phyloP scores from a whole-genome alignment of 1,140 invertebrate species.

The Drosophila grimshawi region DNA sequence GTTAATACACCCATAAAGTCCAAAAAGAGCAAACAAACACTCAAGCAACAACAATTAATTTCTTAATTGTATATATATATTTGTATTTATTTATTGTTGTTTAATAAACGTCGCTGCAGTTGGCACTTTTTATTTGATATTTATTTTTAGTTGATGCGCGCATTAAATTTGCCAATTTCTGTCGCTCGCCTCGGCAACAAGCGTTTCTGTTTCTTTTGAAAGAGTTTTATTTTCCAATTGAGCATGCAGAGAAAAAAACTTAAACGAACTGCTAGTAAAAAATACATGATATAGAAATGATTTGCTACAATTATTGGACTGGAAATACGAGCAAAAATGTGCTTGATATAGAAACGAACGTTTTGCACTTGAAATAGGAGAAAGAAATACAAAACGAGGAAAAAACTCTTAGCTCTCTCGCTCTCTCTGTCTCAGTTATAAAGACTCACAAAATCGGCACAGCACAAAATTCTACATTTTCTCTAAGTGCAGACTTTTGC shows the following conservation, averaged over 20 bases:
- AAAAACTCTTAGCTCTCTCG: too few relatives aligned
- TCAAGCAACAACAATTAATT: constrained; percentile 37
- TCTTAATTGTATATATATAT: constrained; percentile 41
- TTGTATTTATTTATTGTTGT: constrained; percentile 59
- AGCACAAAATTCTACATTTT: too few relatives aligned
- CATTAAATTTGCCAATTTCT: constrained; percentile 71
- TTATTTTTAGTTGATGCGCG: constrained; percentile 78
- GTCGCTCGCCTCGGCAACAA: constrained; percentile 18
- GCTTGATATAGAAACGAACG: too few relatives aligned
- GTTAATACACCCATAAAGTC: constrained; percentile 59
- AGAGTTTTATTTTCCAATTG: constrained; percentile 20
- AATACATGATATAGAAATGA: too few relatives aligned
- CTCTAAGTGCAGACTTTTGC: background rate
- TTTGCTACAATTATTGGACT: too few relatives aligned
- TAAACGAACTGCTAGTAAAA: too few relatives aligned
- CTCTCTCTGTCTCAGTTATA: too few relatives aligned
- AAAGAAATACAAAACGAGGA: too few relatives aligned
- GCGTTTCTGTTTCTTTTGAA: background rate
- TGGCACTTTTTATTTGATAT: constrained; percentile 71
- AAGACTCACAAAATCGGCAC: too few relatives aligned
- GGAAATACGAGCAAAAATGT: too few relatives aligned
- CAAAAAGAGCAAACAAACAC: constrained; percentile 28
- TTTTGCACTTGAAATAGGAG: too few relatives aligned
- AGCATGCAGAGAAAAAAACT: background rate
- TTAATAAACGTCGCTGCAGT: constrained; percentile 46